phyloP scores from a whole-genome alignment of 2,797 vertebrate genomes.

The Micrastur ruficollis region DNA sequence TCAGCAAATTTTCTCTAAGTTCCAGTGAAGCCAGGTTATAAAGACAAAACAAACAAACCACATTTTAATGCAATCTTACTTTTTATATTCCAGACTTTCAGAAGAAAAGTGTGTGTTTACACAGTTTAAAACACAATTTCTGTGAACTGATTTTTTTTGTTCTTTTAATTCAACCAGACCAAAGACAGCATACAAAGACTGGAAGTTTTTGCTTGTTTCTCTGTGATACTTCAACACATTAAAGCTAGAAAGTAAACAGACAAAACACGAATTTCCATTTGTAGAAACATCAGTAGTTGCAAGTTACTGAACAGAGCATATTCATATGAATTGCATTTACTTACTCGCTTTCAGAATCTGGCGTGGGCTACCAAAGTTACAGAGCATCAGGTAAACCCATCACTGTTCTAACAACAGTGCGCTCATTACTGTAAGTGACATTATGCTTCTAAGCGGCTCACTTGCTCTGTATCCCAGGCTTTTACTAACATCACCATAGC shows the following conservation, averaged over 20 bases:
- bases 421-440: constrained; percentile 62
- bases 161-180: not conserved
- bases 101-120: not conserved
- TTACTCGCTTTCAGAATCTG: not conserved
- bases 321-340: not conserved
- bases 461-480: constrained; percentile 19
- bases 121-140: not conserved
- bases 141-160: not conserved
- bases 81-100: not conserved
- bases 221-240: not conserved
- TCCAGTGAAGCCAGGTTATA: constrained; percentile 94
- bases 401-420: not conserved
- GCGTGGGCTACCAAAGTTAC: not conserved
- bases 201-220: not conserved
- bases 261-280: not conserved
- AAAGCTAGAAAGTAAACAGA: not conserved
- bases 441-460: constrained; percentile 40
- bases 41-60: constrained; percentile 58
- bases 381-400: constrained; percentile 6
- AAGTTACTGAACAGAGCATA: not conserved
- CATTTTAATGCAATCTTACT: not conserved
- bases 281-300: not conserved
- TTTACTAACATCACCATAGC: constrained; percentile 67
- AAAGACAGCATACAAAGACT: not conserved
- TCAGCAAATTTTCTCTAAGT: constrained; percentile 94